Base-by-base conservation (phyloP, 2,797 vertebrate species). In the Pangasius larnaudii region DNA sequence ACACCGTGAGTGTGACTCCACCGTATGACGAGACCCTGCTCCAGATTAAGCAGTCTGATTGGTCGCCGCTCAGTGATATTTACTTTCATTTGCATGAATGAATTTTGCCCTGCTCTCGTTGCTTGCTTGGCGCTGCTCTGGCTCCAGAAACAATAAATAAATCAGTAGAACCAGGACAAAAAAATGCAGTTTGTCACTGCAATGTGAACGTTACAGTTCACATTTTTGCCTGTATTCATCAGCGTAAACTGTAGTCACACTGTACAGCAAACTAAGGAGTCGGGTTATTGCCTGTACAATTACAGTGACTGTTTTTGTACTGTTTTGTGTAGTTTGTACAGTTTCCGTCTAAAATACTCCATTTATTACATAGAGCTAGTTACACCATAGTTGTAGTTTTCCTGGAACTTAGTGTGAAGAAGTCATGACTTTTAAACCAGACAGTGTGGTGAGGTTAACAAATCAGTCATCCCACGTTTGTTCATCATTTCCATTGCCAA, bases 281-380 rank as follows among this genome's bases (percentile, higher is more conserved):
- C 75, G 19, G 75, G n/a, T 13, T 80, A 56, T 42, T 27, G 24
- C 59, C 42, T 67, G 10, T 49, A 65, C 27, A 67, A 83, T 46
- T 65, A 2, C 27, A 10, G 27, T 83, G 59, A 49, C 49, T 46
- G 36, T 65, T 83, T 82, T 65, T n/a, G 39, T 65, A 24, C 2
- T 82, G n/a, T 61, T 63, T 82, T 63, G 27, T 14, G 51, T 61
- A 61, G 36, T 49, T 83, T 83, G 80, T 65, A 65, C 39, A 65
- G 53, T 80, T 58, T 80, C n/a, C 22, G 77, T 58, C n/a, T 58
- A 30, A 30, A 46, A 74, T 11, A 13, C 42, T 7, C 14, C 46
- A 51, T 77, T 78, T 78, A 30, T 53, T 78, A 78, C 16, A 53
- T 13, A 72, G 36, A 61, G 33, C 33, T 81, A 59, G 78, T 61